Conservation (phyloP, 2,797 vertebrate species). For the Enteromius unitaeniatus region DNA sequence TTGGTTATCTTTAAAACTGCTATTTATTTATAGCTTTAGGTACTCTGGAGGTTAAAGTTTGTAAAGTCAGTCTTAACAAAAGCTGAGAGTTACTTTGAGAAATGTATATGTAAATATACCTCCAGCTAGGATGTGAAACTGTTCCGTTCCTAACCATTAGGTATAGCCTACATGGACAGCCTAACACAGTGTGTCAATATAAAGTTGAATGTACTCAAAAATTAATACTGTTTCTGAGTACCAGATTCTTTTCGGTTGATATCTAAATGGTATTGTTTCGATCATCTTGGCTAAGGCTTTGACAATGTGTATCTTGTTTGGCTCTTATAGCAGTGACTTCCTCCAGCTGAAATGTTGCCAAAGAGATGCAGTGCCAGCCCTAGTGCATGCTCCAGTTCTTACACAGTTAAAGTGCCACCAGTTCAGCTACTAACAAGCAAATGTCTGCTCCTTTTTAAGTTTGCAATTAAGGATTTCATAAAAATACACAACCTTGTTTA, state of each 20-base stretch:
- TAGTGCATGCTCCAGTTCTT: slow-evolving; percentile 29
- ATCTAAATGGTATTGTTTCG: slow-evolving; percentile 48
- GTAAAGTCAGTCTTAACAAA: neutral
- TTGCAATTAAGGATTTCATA: neutral
- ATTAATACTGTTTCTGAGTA: neutral
- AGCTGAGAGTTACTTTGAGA: neutral
- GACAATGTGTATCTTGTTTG: slow-evolving; percentile 55
- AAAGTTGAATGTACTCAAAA: neutral
- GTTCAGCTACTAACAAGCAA: slow-evolving; percentile 25
- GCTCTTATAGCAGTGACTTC: slow-evolving; percentile 37
- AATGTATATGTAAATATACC: neutral
- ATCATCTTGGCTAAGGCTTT: slow-evolving; percentile 48
- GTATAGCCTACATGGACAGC: neutral
- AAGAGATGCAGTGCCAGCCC: slow-evolving; percentile 39
- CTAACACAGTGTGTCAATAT: neutral
- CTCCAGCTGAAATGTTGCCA: slow-evolving; percentile 63
- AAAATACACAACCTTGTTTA: neutral
- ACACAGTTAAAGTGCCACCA: slow-evolving; percentile 9
- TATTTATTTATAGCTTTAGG: neutral
- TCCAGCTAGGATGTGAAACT: neutral
- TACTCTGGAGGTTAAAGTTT: neutral
- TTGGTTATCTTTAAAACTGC: neutral
- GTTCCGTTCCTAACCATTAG: neutral
- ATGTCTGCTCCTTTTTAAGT: neutral
- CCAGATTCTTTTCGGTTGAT: neutral